These are phyloP conservation scores for Nixonia krombeini DNA, from an alignment of 1,140 invertebrate genomes.

Conservation along the genomic window DNA sequence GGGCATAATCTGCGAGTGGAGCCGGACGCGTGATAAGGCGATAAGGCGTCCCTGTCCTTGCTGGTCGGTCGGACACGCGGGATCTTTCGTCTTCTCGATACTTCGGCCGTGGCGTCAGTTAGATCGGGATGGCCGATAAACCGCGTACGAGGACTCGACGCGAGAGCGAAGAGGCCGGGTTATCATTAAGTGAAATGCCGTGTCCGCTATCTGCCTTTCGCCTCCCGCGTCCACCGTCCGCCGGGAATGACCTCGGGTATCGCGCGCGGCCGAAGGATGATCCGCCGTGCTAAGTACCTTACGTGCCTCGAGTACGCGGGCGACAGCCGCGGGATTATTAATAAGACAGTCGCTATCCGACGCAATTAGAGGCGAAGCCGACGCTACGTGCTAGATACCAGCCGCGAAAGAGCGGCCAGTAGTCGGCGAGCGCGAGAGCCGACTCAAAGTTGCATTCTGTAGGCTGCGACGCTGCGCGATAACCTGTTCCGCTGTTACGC, in stretches of 20 bases:
- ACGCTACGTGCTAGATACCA: slow-evolving; percentile 57
- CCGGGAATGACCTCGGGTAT: slow-evolving; percentile 16
- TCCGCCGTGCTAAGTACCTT: slow-evolving; percentile 40
- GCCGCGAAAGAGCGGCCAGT: too few relatives aligned
- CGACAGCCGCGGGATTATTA: slow-evolving; percentile 59
- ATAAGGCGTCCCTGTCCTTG: slow-evolving; percentile 29
- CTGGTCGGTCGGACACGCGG: slow-evolving; percentile 6
- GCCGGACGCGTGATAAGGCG: slow-evolving; percentile 29
- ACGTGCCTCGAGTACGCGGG: slow-evolving; percentile 33
- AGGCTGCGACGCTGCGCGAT: slow-evolving; percentile 14
- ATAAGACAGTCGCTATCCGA: slow-evolving; percentile 67
- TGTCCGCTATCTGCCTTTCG: slow-evolving; percentile 65
- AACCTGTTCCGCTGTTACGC: too few relatives aligned
- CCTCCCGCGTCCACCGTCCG: slow-evolving; percentile 54
- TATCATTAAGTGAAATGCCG: slow-evolving; percentile 73
- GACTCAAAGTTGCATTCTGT: too few relatives aligned
- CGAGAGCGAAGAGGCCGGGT: slow-evolving; percentile 54
- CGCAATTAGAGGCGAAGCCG: slow-evolving; percentile 64
- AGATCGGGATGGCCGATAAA: slow-evolving; percentile 55
- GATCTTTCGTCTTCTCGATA: slow-evolving; percentile 35
- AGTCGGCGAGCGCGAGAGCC: too few relatives aligned
- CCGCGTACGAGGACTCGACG: slow-evolving; percentile 28
- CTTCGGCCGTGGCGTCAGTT: slow-evolving; percentile 38
- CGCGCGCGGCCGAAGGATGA: too few relatives aligned
- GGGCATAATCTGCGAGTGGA: slow-evolving; percentile 27